Evolutionary conservation across 2,113 vertebrate species (phyloP).

Genomic region (Carollia perspicillata): DNA sequence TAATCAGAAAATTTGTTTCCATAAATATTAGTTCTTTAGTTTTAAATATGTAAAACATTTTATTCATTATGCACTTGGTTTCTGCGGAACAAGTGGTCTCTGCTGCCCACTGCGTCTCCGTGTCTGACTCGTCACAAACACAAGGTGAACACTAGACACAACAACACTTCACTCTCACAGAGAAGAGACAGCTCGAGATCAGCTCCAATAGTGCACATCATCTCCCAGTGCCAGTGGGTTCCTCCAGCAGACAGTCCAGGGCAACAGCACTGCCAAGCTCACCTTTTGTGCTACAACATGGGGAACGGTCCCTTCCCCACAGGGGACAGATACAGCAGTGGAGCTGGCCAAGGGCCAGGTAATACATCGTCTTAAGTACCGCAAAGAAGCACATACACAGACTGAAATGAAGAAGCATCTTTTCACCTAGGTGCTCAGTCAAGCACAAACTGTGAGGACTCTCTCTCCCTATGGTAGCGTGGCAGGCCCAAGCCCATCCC

Average conservation of each 20-base stretch:
- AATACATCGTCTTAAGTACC: background rate
- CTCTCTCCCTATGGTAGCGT: background rate
- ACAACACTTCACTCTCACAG: background rate
- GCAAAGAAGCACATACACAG: background rate
- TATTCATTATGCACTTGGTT: background rate
- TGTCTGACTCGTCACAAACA: background rate
- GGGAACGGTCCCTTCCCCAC: background rate
- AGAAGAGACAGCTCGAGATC: background rate
- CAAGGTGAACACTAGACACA: background rate
- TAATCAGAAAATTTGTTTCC: background rate
- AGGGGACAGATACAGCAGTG: background rate
- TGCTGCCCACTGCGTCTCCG: background rate
- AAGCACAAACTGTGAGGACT: background rate
- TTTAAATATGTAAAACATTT: background rate
- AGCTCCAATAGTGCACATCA: background rate
- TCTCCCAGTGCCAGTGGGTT: background rate
- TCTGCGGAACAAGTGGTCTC: background rate
- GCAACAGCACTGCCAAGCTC: background rate
- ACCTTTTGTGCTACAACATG: background rate
- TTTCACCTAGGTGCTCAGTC: background rate
- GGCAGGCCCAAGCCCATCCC: background rate
- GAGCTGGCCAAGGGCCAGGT: background rate
- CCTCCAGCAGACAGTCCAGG: background rate
- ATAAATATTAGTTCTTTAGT: background rate
- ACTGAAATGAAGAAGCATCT: background rate